Evolutionary conservation across 2,797 vertebrate genomes (phyloP).

Genomic region (Ara ararauna): DNA sequence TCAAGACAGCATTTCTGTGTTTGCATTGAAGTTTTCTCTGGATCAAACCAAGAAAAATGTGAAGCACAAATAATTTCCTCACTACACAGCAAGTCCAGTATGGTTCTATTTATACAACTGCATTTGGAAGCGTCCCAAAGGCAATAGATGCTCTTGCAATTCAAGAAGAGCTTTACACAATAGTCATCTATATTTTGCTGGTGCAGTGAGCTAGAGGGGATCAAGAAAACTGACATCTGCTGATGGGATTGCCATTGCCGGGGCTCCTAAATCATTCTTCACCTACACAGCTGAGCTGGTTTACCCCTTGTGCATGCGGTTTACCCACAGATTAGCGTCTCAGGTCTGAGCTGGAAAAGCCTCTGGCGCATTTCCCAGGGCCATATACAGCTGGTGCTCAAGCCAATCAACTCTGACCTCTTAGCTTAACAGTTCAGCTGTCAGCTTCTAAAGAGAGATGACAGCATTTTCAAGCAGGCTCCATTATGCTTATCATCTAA

Average conservation of each 20-base stretch:
- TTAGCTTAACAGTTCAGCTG: slow-evolving; percentile 56
- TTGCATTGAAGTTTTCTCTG: neutral
- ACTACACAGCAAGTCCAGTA: neutral
- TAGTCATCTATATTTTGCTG: slow-evolving; percentile 31
- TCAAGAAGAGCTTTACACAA: slow-evolving; percentile 26
- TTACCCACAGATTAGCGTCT: neutral
- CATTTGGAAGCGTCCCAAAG: slow-evolving; percentile 37
- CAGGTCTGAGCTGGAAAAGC: neutral
- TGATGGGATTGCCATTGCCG: neutral
- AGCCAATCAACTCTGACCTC: slow-evolving; percentile 50
- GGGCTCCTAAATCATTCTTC: slow-evolving; percentile 47
- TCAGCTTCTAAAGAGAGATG: slow-evolving; percentile 40
- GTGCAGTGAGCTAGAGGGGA: neutral
- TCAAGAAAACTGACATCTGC: slow-evolving; percentile 38
- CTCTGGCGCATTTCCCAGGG: neutral
- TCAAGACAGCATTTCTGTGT: neutral
- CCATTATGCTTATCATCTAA: neutral
- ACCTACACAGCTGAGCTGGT: slow-evolving; percentile 43
- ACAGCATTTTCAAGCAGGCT: slow-evolving; percentile 24
- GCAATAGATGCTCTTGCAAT: neutral
- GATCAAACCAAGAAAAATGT: neutral
- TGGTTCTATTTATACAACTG: slow-evolving; percentile 34
- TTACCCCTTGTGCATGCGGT: neutral
- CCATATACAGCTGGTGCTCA: neutral
- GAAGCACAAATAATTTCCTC: slow-evolving; percentile 19